A percentile compares a stretch with the other conserved stretches of the same genome.
phyloP scores from a whole-genome alignment of 1,140 invertebrate species.

The Chlorops oryzae region DNA sequence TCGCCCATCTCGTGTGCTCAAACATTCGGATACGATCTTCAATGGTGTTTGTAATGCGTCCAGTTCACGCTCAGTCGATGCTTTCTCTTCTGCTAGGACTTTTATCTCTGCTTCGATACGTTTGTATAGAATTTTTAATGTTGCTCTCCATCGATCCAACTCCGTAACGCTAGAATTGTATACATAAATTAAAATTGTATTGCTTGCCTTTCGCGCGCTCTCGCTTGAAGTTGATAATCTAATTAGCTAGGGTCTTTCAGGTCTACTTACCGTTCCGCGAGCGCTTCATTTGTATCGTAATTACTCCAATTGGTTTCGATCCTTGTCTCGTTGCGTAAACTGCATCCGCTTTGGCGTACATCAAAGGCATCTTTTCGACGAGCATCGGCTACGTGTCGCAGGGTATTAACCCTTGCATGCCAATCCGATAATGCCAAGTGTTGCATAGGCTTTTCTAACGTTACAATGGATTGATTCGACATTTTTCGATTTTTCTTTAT shows the following conservation, averaged over 20 bases:
- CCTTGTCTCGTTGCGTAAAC: constrained; percentile 69
- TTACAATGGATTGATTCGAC: constrained; percentile 20
- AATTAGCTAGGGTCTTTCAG: neutral
- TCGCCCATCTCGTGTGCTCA: constrained; percentile 72
- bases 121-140: constrained; percentile 60
- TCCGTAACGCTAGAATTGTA: constrained; percentile 58
- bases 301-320: constrained; percentile 78
- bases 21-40: constrained; percentile 68
- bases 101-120: constrained; percentile 66
- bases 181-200: constrained; percentile 4
- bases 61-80: constrained; percentile 68
- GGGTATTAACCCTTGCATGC: constrained; percentile 61
- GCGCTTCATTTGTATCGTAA: constrained; percentile 68
- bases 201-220: neutral
- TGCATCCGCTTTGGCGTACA: constrained; percentile 64
- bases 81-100: constrained; percentile 66
- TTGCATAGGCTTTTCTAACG: constrained; percentile 62
- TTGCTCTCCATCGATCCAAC: constrained; percentile 67
- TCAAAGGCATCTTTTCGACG: constrained; percentile 58
- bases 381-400: constrained; percentile 60
- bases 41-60: constrained; percentile 68
- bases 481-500: too few relatives aligned
- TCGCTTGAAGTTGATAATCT: neutral
- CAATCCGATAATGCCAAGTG: constrained; percentile 67
- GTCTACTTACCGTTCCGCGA: constrained; percentile 55